phyloP scores from a whole-genome alignment of 1,140 invertebrate species.

The Drosophila tani region DNA sequence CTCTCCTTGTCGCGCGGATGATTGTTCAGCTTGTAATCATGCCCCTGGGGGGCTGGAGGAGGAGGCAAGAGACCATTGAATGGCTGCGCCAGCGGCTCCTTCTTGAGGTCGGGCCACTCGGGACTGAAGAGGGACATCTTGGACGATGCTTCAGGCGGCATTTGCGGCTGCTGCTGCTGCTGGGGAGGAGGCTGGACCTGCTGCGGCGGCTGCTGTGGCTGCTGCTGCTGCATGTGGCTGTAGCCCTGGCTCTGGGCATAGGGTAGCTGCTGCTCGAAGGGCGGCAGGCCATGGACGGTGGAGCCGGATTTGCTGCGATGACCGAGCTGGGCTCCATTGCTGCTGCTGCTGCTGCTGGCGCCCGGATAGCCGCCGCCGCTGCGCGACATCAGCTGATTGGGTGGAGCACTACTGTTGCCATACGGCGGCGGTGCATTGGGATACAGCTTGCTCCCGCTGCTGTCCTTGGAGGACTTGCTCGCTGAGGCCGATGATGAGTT shows the following conservation, averaged over 20 bases:
- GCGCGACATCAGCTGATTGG: slow-evolving; percentile 63
- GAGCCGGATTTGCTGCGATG: slow-evolving; percentile 75
- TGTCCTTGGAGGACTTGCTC: slow-evolving; percentile 65
- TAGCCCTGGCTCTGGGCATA: slow-evolving; percentile 71
- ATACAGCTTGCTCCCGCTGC: slow-evolving; percentile 71
- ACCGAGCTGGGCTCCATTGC: slow-evolving; percentile 34
- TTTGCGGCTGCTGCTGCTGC: slow-evolving; percentile 38
- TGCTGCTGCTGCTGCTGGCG: slow-evolving; percentile 24
- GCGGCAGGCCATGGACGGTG: slow-evolving; percentile 74
- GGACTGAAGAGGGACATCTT: slow-evolving; percentile 81
- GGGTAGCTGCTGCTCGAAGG: slow-evolving; percentile 67
- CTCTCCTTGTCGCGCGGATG: slow-evolving; percentile 69
- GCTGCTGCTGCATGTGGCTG: slow-evolving; percentile 57
- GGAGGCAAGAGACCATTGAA: slow-evolving; percentile 66
- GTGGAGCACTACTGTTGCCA: slow-evolving; percentile 58
- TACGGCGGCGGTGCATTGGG: slow-evolving; percentile 70
- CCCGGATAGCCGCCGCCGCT: slow-evolving; percentile 51
- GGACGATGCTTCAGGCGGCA: slow-evolving; percentile 27
- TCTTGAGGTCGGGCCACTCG: slow-evolving; percentile 77
- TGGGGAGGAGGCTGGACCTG: slow-evolving; percentile 6
- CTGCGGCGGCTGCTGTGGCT: slow-evolving; percentile 13
- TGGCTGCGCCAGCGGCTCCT: slow-evolving; percentile 52
- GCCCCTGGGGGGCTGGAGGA: slow-evolving; percentile 42
- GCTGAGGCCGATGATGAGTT: slow-evolving; percentile 40
- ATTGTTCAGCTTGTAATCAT: slow-evolving; percentile 71